Conservation (phyloP, 2,888 invertebrate species). For the Megamerina dolium region DNA sequence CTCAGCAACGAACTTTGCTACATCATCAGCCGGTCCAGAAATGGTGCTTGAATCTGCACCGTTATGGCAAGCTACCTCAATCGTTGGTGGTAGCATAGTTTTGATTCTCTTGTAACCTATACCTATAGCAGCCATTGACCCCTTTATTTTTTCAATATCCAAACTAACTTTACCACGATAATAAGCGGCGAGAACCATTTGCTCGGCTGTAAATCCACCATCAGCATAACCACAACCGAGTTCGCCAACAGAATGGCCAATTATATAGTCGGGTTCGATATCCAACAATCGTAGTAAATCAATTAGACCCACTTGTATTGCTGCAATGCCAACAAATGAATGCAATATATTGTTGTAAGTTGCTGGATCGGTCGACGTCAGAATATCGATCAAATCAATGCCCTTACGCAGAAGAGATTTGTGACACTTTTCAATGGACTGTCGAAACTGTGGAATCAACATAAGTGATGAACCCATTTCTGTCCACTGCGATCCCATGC, state of each 20-base stretch:
- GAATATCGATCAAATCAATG: conserved; percentile 57
- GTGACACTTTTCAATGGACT: conserved; percentile 60
- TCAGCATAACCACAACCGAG: conserved; percentile 92
- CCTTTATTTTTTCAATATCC: conserved; percentile 62
- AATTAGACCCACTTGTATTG: conserved; percentile 56
- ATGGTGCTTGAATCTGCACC: conserved; percentile 79
- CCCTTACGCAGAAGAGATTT: conserved; percentile 55
- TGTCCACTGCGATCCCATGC: conserved; percentile 83
- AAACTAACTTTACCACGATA: conserved; percentile 71
- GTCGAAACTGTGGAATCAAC: conserved; percentile 64
- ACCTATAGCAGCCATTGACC: conserved; percentile 89
- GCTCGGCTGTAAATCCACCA: conserved; percentile 77
- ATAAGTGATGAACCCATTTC: conserved; percentile 75
- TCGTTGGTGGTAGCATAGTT: conserved; percentile 62
- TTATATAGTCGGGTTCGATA: conserved; percentile 63
- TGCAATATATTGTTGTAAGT: conserved; percentile 60
- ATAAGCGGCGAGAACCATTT: conserved; percentile 79
- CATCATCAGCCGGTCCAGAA: conserved; percentile 69
- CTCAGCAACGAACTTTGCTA: conserved; percentile 59
- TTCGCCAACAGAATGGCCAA: conserved; percentile 90
- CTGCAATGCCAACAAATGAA: conserved; percentile 67
- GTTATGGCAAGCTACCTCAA: conserved; percentile 83
- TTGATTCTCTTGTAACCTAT: conserved; percentile 53
- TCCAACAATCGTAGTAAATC: conserved; percentile 59
- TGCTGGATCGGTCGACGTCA: conserved; percentile 56